Base-by-base conservation (phyloP, 2,113 vertebrate species). In the Heptranchias perlo region DNA sequence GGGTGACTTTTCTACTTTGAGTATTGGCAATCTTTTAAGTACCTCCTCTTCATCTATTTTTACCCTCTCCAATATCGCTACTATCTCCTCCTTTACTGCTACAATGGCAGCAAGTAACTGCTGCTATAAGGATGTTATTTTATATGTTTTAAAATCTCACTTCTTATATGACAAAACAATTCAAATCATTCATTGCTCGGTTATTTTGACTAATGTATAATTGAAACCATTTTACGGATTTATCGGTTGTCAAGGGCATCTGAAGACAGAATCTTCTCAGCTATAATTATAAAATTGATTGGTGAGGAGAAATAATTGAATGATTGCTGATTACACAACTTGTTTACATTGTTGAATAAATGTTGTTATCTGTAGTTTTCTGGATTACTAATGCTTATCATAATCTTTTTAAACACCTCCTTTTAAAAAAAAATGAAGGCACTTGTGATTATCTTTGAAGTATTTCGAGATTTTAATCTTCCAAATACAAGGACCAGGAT, bases 131-230 rank as follows among this genome's bases (percentile, higher is more conserved):
- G 23, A 87, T 87, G 8, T 89, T 35, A 89, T 35, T 89, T 89
- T 89, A 35, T 18, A 82, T 89, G 49, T 89, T 58, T 89, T 54
- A 49, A 54, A 49, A 54, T 54, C 86, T 89, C 86, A 89, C 58
- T 89, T 58, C 86, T 54, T 28, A 52, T 89, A 54, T 89, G 86
- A 89, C 86, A 58, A 35, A 89, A 58, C 87, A 91, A 91, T 91
- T 61, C 25, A 91, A 58, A 58, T 61, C 49, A 91, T 91, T 58
- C 28, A 58, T 16, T 82, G 78, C 39, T 82, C 14, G 47, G 49
- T 35, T 91, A 61, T 91, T 91, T 54, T 58, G 14, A 13, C 28
- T 91, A n/a, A 91, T 91, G 49, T 58, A 61, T 58, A 13, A 91
- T 91, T 58, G 25, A 91, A 91, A 91, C 61, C 52, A 58, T 91